Conservation (phyloP, 1,140 invertebrate species). For the Agrypnia vestita region DNA sequence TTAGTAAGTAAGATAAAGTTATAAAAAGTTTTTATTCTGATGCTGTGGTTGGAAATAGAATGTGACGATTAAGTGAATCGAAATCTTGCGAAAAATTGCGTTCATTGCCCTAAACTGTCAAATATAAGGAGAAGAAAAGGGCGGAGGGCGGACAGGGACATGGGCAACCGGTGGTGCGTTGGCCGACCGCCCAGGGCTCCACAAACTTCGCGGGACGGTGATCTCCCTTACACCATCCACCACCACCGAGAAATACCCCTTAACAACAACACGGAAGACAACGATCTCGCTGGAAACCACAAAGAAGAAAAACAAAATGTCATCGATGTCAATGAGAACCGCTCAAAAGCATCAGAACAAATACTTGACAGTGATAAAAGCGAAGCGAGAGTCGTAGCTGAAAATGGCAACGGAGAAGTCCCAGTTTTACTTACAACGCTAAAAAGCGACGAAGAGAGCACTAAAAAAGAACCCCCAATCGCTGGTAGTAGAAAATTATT, state of each 20-base stretch:
- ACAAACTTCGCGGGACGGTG: slow-evolving; percentile 8
- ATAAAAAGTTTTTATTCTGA: no score
- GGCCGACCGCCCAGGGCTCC: slow-evolving; percentile 46
- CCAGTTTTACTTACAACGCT: not conserved
- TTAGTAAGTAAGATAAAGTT: no score
- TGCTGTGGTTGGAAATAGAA: not conserved
- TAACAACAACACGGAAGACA: slow-evolving; percentile 33
- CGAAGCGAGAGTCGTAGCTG: not conserved
- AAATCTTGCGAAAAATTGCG: not conserved
- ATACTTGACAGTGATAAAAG: not conserved
- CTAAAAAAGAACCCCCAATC: not conserved
- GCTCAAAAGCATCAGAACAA: not conserved
- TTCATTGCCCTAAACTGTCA: slow-evolving; percentile 45
- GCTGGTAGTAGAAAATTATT: not conserved
- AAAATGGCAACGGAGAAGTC: not conserved
- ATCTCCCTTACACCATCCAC: slow-evolving; percentile 18
- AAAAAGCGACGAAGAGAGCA: not conserved
- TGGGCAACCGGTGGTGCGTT: slow-evolving; percentile 59
- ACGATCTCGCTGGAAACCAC: not conserved
- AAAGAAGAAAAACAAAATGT: not conserved
- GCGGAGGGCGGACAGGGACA: slow-evolving; percentile 39
- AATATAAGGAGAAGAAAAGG: slow-evolving; percentile 38
- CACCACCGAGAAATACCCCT: slow-evolving; percentile 11
- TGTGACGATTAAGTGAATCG: not conserved
- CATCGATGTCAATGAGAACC: no score